Evolutionary conservation across 92 coral and sea anemone species (phyloP).

Genomic region (Epizoanthus ramosus): DNA sequence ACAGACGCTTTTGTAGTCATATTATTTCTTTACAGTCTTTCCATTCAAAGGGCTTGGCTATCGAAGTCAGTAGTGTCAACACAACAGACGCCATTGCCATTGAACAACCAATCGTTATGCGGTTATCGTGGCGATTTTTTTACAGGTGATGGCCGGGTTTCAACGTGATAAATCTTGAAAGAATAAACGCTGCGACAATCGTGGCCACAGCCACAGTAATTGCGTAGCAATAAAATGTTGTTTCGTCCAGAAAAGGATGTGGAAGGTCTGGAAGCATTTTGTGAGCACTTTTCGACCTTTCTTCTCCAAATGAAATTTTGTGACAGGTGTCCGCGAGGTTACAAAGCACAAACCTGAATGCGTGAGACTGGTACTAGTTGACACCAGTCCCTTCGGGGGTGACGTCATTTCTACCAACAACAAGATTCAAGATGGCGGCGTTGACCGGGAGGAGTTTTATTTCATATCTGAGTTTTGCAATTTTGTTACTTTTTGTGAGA

Average conservation of each 20-base stretch:
- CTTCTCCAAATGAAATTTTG: constrained; percentile 23
- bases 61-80: background rate
- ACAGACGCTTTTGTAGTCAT: no score
- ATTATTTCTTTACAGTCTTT: background rate
- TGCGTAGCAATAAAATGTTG: constrained; percentile 79
- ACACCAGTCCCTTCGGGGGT: constrained; percentile 22
- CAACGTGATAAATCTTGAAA: constrained; percentile 81
- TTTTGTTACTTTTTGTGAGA: constrained; percentile 41
- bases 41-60: background rate
- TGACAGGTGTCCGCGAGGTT: background rate
- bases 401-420: constrained; percentile 65
- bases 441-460: constrained; percentile 20
- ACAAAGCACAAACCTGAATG: constrained; percentile 17
- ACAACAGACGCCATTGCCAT: background rate
- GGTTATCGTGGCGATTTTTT: background rate
- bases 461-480: constrained; percentile 33
- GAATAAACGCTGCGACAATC: constrained; percentile 74
- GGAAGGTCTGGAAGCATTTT: constrained; percentile 65
- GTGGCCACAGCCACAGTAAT: constrained; percentile 82
- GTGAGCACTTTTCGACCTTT: background rate
- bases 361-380: constrained; percentile 32
- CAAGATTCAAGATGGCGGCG: constrained; percentile 74
- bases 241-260: constrained; percentile 75
- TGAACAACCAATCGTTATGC: background rate
- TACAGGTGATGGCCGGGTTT: constrained; percentile 88